Conservation (phyloP, 2,113 vertebrate genomes). For the Antechinus flavipes region DNA sequence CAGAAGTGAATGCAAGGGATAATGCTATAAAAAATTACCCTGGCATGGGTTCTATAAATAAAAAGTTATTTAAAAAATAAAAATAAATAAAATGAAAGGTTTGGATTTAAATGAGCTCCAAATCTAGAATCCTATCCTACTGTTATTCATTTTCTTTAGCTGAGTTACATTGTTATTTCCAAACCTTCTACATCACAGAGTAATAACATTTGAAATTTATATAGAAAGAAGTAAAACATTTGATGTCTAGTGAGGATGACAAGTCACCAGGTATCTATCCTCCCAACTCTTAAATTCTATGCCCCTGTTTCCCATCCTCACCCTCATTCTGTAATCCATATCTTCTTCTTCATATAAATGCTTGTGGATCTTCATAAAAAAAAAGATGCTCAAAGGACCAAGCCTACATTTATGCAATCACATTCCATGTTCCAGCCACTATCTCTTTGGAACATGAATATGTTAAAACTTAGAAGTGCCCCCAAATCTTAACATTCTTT, state of each 20-base stretch:
- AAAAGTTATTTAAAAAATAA: no score
- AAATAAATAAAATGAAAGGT: not conserved
- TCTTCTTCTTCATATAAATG: not conserved
- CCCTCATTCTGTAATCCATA: no score
- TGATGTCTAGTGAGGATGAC: not conserved
- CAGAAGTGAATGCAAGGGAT: no score
- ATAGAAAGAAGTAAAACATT: not conserved
- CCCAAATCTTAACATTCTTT: not conserved
- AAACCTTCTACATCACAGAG: not conserved
- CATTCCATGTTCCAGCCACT: not conserved
- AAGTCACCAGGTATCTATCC: not conserved
- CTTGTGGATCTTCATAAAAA: not conserved
- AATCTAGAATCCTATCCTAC: not conserved
- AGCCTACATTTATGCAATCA: not conserved
- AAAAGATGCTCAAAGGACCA: not conserved
- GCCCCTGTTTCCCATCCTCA: no score
- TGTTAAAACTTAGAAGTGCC: not conserved
- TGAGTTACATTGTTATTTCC: not conserved
- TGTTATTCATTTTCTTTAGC: not conserved
- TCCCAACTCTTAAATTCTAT: not conserved
- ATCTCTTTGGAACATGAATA: not conserved
- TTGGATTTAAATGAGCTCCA: not conserved
- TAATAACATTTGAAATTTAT: not conserved
- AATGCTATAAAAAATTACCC: no score
- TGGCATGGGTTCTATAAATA: no score